Base-by-base conservation (phyloP, 2,888 invertebrate species). In the Apamea epomidion region DNA sequence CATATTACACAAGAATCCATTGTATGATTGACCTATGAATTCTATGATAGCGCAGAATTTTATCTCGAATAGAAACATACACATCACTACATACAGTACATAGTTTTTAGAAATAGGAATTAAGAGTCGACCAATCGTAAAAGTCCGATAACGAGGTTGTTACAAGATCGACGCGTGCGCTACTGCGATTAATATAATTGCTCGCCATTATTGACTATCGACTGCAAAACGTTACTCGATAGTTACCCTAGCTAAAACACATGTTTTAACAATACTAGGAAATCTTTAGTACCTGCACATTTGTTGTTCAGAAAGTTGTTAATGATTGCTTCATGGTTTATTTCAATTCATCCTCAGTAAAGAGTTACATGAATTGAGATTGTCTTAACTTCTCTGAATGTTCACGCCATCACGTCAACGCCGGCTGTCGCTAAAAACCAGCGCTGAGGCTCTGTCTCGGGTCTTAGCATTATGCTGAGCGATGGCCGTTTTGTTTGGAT, bases 81-180 rank as follows among this genome's bases (percentile, higher is more conserved):
- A 81, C 37, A 78, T 58, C 68, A 65, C 76, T 48, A 76, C 78
- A 80, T 37, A 60, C n/a, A 77, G 69, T 74, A 79, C 81, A 81
- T 84, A 80, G 81, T 88, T 81, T 88, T 88, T 86, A 85, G 87
- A 78, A 86, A 70, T 81, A 87, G 64, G 86, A 91, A 90, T 90
- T 88, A 88, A 89, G 88, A 91, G 78, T 90, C 84, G 84, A 88
- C 87, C 90, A 91, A 92, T 93, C 91, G 90, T 93, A 91, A 93
- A 93, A 91, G 89, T 83, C 82, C 92, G 93, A 94, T 94, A 94
- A 93, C 93, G 91, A 92, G 91, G 90, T 88, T 88, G 92, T 92
- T 91, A 92, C 86, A 88, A 92, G 90, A 90, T 84, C 89, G 90
- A 87, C 93, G 93, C 92, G 93, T 92, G 93, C 92, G 93, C 93